These are phyloP conservation scores for Caenorhabditis uteleia DNA, from an alignment of 2,888 invertebrate species.

Conservation along the genomic window DNA sequence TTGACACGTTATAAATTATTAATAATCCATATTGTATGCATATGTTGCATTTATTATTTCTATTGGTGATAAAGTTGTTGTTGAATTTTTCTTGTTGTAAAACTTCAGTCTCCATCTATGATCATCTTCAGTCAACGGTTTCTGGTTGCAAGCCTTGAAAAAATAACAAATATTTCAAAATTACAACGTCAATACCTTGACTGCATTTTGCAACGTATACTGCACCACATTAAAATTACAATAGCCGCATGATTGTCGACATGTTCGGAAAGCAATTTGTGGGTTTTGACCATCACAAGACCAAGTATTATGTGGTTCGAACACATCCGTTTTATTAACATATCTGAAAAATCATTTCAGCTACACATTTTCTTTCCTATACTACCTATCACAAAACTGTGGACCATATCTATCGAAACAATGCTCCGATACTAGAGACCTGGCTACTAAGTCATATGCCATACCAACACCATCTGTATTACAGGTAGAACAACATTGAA, in stretches of 20 bases:
- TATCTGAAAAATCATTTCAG: conserved; percentile 37
- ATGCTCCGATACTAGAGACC: conserved; percentile 54
- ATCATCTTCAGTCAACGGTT: conserved; percentile 17
- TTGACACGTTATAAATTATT: no score
- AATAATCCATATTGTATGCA: neutral
- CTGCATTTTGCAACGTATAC: conserved; percentile 57
- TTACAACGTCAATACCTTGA: conserved; percentile 37
- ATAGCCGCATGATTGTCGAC: conserved; percentile 58
- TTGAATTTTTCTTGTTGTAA: conserved; percentile 21
- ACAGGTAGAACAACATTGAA: conserved; percentile 59
- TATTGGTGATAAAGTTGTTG: conserved; percentile 31
- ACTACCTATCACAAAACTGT: conserved; percentile 52
- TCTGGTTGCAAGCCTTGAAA: conserved; percentile 23
- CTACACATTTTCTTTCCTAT: neutral
- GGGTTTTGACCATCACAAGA: conserved; percentile 60
- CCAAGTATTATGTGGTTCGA: conserved; percentile 52
- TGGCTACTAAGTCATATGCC: conserved; percentile 58
- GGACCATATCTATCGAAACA: conserved; percentile 61
- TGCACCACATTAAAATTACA: conserved; percentile 58
- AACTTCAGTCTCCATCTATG: conserved; percentile 29
- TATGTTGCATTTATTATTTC: conserved; percentile 35
- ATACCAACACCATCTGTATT: conserved; percentile 51
- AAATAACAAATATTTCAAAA: neutral
- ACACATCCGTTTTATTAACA: conserved; percentile 60
- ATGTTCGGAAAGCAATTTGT: conserved; percentile 58